Evolutionary conservation across 2,888 invertebrate species (phyloP).

Genomic region (Caenorhabditis virilis): DNA sequence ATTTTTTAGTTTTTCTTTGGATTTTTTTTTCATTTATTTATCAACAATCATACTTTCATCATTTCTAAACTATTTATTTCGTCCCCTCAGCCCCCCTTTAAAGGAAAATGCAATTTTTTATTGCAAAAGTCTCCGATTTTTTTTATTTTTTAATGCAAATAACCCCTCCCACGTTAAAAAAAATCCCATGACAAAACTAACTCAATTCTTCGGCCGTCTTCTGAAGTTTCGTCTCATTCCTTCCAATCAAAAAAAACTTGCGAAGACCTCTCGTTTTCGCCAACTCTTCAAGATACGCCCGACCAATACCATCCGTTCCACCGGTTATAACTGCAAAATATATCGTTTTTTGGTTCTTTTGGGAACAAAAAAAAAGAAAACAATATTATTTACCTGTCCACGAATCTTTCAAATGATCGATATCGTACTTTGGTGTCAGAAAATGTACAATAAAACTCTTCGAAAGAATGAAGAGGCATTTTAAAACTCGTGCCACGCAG

Average conservation of each 20-base stretch:
- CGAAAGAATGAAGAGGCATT: slow-evolving; percentile 51
- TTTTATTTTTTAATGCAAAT: too few relatives aligned
- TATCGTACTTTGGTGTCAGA: slow-evolving; percentile 36
- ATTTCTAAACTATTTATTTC: too few relatives aligned
- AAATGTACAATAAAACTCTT: slow-evolving; percentile 44
- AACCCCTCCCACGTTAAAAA: too few relatives aligned
- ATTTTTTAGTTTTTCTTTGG: too few relatives aligned
- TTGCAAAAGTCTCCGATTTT: too few relatives aligned
- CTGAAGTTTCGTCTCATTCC: slow-evolving; percentile 58
- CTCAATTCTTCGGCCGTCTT: slow-evolving; percentile 51
- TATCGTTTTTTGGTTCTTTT: too few relatives aligned
- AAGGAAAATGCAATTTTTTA: too few relatives aligned
- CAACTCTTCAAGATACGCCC: slow-evolving; percentile 63
- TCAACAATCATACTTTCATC: too few relatives aligned
- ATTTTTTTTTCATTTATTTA: too few relatives aligned
- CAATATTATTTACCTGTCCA: slow-evolving; percentile 53
- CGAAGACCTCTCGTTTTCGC: slow-evolving; percentile 57
- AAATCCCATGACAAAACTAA: slow-evolving; percentile 12
- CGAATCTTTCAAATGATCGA: slow-evolving; percentile 41
- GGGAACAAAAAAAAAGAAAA: too few relatives aligned
- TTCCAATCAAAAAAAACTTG: slow-evolving; percentile 62
- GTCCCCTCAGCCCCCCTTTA: too few relatives aligned
- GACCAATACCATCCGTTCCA: slow-evolving; percentile 67
- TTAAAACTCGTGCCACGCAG: slow-evolving; percentile 52
- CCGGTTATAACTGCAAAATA: slow-evolving; percentile 5